Percentiles rank a stretch among this genome's conserved stretches.
phyloP scores from a whole-genome alignment of 2,888 invertebrate genomes.

The Octodonta nipae region DNA sequence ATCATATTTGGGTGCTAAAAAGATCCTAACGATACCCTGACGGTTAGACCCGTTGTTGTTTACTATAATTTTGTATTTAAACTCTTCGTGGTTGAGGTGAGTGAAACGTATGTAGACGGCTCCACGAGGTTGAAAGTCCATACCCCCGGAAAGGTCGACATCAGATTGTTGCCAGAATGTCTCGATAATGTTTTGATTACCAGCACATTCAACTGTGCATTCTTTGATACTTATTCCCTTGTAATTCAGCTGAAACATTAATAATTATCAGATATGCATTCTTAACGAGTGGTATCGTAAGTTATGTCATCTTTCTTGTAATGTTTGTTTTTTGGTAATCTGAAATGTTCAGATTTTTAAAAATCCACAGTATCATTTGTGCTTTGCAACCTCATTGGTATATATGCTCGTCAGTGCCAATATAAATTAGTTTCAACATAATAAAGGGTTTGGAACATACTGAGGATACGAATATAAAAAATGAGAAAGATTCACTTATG shows the following conservation, averaged over 20 bases:
- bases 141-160: conserved; percentile 62
- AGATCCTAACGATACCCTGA: conserved; percentile 54
- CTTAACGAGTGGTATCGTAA: neutral
- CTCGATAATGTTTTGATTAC: conserved; percentile 28
- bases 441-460: no score
- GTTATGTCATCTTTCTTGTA: no score
- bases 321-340: no score
- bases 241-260: conserved; percentile 44
- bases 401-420: no score
- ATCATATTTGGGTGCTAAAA: conserved; percentile 50
- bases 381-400: no score
- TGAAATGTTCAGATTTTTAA: no score
- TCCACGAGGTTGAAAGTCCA: conserved; percentile 71
- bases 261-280: neutral
- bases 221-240: conserved; percentile 48
- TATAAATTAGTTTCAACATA: no score
- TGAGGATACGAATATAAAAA: no score
- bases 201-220: conserved; percentile 40
- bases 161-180: conserved; percentile 73
- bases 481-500: no score
- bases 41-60: conserved; percentile 32
- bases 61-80: conserved; percentile 42
- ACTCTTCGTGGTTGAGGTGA: conserved; percentile 63
- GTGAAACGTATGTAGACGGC: conserved; percentile 58
- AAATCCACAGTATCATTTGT: no score